A percentile compares a stretch with the other conserved stretches of the same genome.
phyloP scores from a whole-genome alignment of 2,797 vertebrate species.

The Brotula barbata region DNA sequence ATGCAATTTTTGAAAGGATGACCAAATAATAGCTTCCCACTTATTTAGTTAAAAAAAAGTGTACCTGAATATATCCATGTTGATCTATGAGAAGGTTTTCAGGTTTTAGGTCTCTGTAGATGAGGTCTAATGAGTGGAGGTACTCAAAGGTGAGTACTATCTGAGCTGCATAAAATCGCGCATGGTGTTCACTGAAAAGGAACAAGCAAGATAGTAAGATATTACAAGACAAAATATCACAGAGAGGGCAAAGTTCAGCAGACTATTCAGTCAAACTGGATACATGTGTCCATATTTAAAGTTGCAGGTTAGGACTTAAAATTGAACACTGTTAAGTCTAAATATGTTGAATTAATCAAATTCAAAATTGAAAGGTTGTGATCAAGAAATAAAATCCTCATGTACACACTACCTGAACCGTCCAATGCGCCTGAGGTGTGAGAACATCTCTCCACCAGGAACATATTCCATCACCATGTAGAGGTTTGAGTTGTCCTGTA shows the following conservation, averaged over 20 bases:
- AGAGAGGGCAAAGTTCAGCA: neutral
- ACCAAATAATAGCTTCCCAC: neutral
- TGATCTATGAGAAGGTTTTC: slow-evolving; percentile 99
- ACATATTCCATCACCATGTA: slow-evolving; percentile 99
- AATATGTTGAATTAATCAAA: too few relatives aligned
- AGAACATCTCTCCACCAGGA: slow-evolving; percentile 99
- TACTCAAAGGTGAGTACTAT: slow-evolving; percentile 99
- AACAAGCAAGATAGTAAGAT: slow-evolving; percentile 16
- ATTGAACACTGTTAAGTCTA: too few relatives aligned
- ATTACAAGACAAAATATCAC: neutral
- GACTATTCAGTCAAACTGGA: neutral
- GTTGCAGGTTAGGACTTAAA: too few relatives aligned
- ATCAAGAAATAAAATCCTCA: neutral
- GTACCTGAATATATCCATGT: slow-evolving; percentile 99
- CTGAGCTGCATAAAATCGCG: slow-evolving; percentile 99
- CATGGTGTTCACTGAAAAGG: slow-evolving; percentile 90
- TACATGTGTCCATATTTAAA: too few relatives aligned
- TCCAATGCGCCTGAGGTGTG: slow-evolving; percentile 98
- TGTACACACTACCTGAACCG: slow-evolving; percentile 87
- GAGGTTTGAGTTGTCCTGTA: slow-evolving; percentile 98
- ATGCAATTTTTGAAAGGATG: neutral
- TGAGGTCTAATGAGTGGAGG: slow-evolving; percentile 99
- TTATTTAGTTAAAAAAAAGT: slow-evolving; percentile 9
- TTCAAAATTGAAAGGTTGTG: neutral
- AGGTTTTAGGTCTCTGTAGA: slow-evolving; percentile 99